Percentiles rank a stretch among this genome's conserved stretches.
phyloP scores from a whole-genome alignment of 1,140 invertebrate species.

The Drosophila setifemur region DNA sequence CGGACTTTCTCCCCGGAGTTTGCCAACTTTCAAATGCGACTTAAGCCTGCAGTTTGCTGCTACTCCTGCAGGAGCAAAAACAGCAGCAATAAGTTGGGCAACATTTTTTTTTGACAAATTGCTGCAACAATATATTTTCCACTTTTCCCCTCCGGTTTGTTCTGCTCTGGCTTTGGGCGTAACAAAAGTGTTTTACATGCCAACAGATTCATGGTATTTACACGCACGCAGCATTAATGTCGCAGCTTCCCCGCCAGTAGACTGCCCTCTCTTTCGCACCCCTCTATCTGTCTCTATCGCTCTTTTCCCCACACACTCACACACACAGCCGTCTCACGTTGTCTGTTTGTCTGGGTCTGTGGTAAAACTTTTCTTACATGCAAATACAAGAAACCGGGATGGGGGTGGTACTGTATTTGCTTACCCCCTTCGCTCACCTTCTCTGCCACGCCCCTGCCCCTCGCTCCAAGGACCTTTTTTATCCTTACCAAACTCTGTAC shows the following conservation, averaged over 20 bases:
- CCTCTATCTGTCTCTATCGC: background rate
- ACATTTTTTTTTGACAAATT: slow-evolving; percentile 76
- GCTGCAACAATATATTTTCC: slow-evolving; percentile 70
- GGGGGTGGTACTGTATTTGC: slow-evolving; percentile 32
- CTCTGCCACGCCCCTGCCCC: background rate
- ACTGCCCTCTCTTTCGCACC: background rate
- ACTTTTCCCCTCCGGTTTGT: slow-evolving; percentile 27
- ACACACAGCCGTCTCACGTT: slow-evolving; percentile 66
- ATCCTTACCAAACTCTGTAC: slow-evolving; percentile 16
- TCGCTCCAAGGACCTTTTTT: background rate
- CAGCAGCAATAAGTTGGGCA: slow-evolving; percentile 64
- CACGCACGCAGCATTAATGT: slow-evolving; percentile 79
- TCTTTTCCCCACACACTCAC: background rate
- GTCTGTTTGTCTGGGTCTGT: slow-evolving; percentile 76
- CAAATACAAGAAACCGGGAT: slow-evolving; percentile 40
- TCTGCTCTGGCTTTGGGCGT: slow-evolving; percentile 66
- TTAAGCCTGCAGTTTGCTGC: slow-evolving; percentile 57
- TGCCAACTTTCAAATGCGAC: slow-evolving; percentile 67
- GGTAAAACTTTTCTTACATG: slow-evolving; percentile 76
- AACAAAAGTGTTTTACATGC: slow-evolving; percentile 79
- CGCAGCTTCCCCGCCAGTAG: slow-evolving; percentile 47
- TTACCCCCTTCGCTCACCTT: background rate
- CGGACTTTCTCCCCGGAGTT: slow-evolving; percentile 36
- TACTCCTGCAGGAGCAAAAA: slow-evolving; percentile 6
- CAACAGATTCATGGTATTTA: slow-evolving; percentile 80